A percentile compares a stretch with the other conserved stretches of the same genome.
Evolutionary conservation across 2,113 vertebrate species (phyloP).

Genomic region (Stigmatopora nigra): DNA sequence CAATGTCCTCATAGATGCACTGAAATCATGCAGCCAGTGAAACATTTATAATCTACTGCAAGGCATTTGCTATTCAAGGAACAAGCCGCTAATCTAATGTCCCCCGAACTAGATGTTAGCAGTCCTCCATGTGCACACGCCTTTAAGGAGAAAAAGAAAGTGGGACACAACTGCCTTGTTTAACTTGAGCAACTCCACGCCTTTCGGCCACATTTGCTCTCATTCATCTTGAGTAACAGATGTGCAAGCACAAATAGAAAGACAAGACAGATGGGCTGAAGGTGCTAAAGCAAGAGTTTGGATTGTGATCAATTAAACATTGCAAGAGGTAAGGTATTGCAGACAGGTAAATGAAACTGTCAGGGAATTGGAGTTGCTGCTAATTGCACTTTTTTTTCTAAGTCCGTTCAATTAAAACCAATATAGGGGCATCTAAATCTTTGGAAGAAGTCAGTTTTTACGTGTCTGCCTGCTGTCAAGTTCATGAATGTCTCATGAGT

Average conservation of each 20-base stretch:
- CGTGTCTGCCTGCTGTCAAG: neutral
- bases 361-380: neutral
- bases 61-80: neutral
- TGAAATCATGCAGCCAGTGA: neutral
- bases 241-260: neutral
- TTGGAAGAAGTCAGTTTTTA: neutral
- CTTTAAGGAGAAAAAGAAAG: neutral
- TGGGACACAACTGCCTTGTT: neutral
- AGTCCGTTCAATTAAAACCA: neutral
- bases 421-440: neutral
- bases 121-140: neutral
- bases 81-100: neutral
- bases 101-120: neutral
- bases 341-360: conserved; percentile 9
- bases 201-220: conserved; percentile 5
- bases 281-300: conserved; percentile 5
- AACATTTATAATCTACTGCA: neutral
- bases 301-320: conserved; percentile 8
- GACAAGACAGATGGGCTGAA: conserved; percentile 3
- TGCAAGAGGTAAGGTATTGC: conserved; percentile 1
- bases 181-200: neutral
- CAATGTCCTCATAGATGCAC: neutral
- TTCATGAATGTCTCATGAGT: neutral
- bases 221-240: conserved; percentile 11
- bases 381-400: neutral